These are phyloP conservation scores for Machaerirhynchus nigripectus DNA, from an alignment of 2,113 vertebrate species.

Conservation along the genomic window DNA sequence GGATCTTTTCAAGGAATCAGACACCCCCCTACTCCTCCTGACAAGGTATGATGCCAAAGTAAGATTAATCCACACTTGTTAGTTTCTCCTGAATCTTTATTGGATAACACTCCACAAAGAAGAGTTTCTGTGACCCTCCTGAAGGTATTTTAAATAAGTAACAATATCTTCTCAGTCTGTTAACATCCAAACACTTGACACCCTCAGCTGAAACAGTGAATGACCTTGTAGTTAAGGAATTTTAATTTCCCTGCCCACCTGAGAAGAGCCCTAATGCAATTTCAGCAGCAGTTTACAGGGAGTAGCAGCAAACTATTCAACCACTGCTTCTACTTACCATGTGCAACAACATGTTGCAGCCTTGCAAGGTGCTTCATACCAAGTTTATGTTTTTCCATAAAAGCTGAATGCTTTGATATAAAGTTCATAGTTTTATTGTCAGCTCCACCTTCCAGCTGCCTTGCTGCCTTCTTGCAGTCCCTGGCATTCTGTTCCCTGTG, in stretches of 20 bases:
- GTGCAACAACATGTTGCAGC: fast-evolving
- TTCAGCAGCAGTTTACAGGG: neutral
- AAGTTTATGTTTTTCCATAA: neutral
- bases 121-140: neutral
- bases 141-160: neutral
- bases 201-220: neutral
- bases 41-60: neutral
- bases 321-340: neutral
- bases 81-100: neutral
- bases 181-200: neutral
- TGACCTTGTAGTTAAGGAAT: neutral
- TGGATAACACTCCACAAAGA: neutral
- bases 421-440: neutral
- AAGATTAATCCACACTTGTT: neutral
- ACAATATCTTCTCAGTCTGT: neutral
- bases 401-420: neutral
- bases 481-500: neutral
- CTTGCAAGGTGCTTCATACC: fast-evolving
- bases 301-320: neutral
- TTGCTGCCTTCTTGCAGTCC: neutral
- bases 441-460: neutral
- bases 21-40: neutral
- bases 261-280: neutral
- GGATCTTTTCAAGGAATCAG: neutral
- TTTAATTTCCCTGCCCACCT: neutral